These are phyloP conservation scores for Menidia menidia DNA, from an alignment of 2,797 vertebrate species.

Conservation along the genomic window DNA sequence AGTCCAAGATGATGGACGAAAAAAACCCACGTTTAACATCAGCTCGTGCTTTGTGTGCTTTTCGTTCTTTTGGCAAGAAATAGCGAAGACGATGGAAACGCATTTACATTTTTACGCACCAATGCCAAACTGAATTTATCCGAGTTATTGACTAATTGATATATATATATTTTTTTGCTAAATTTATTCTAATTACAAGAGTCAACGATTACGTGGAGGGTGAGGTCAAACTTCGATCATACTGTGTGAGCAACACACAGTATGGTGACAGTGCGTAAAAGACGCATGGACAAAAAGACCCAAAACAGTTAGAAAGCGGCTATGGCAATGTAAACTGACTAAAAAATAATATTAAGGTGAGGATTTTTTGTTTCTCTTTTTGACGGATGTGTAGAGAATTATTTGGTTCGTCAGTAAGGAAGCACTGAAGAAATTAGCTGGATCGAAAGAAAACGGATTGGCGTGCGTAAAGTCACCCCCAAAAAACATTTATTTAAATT, in stretches of 20 bases:
- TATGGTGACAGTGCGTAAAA: slow-evolving; percentile 27
- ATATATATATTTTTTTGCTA: slow-evolving; percentile 38
- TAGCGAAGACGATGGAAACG: background rate
- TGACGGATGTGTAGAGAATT: too few relatives aligned
- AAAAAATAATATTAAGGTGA: too few relatives aligned
- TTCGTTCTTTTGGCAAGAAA: slow-evolving; percentile 3
- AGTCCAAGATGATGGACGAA: slow-evolving; percentile 17
- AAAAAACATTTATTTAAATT: background rate
- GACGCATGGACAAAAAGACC: slow-evolving; percentile 34
- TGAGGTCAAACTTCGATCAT: slow-evolving; percentile 60
- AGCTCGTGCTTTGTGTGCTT: background rate
- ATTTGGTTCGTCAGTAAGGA: too few relatives aligned
- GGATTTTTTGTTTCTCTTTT: too few relatives aligned
- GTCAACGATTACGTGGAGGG: slow-evolving; percentile 43
- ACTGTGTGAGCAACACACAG: slow-evolving; percentile 11
- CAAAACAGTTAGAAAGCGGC: slow-evolving; percentile 44
- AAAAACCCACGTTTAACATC: slow-evolving; percentile 47
- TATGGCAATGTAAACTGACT: background rate
- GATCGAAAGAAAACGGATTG: background rate
- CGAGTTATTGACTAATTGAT: background rate
- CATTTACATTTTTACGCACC: slow-evolving; percentile 14
- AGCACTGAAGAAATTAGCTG: background rate
- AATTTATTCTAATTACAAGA: slow-evolving; percentile 54
- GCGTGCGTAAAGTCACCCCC: background rate
- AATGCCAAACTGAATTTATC: background rate